These are phyloP conservation scores for Parus major DNA, from an alignment of 2,113 vertebrate genomes.

Conservation along the genomic window DNA sequence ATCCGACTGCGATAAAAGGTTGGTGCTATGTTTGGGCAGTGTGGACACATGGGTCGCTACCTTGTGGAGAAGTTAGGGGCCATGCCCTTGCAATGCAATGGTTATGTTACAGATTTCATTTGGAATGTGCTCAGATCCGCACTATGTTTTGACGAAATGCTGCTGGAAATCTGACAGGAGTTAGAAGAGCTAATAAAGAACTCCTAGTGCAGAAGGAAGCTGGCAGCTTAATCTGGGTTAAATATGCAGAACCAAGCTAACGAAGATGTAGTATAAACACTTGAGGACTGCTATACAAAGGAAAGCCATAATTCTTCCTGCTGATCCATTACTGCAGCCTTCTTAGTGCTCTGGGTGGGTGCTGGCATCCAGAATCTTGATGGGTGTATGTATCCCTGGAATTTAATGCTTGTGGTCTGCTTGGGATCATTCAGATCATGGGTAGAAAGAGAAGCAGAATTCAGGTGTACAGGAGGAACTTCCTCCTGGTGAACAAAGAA, in stretches of 20 bases:
- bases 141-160: neutral
- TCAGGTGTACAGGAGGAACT: neutral
- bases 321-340: neutral
- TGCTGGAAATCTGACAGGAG: neutral
- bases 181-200: neutral
- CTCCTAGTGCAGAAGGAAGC: neutral
- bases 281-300: neutral
- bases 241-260: neutral
- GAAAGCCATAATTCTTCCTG: neutral
- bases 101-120: neutral
- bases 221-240: neutral
- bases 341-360: neutral
- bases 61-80: neutral
- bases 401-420: neutral
- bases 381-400: no score
- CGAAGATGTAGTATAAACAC: neutral
- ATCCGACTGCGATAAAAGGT: neutral
- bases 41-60: neutral
- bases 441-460: neutral
- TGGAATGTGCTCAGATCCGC: neutral
- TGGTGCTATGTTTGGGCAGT: neutral
- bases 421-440: neutral
- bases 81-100: fast-evolving
- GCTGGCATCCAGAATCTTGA: neutral
- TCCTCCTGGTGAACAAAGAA: neutral